phyloP scores from a whole-genome alignment of 2,113 vertebrate genomes.

The Edolisoma coerulescens region DNA sequence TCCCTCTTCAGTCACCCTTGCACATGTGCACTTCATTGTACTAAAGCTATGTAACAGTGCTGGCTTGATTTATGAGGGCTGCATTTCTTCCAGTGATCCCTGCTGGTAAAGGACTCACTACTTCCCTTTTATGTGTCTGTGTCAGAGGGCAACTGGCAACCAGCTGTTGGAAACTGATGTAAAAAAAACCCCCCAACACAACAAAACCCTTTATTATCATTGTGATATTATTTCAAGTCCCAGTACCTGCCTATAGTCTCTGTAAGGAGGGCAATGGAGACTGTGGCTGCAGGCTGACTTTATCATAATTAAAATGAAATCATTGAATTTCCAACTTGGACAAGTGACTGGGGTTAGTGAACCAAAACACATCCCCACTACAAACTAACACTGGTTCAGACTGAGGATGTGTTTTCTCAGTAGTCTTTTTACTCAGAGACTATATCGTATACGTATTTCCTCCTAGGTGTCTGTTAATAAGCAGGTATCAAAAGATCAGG shows the following conservation, averaged over 20 bases:
- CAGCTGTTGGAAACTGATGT: slow-evolving; percentile 83
- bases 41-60: slow-evolving; percentile 70
- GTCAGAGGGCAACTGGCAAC: slow-evolving; percentile 83
- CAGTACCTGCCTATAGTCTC: slow-evolving; percentile 29
- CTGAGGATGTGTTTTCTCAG: background rate
- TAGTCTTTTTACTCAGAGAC: background rate
- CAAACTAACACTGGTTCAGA: background rate
- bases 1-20: slow-evolving; percentile 40
- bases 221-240: slow-evolving; percentile 31
- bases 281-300: background rate
- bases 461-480: background rate
- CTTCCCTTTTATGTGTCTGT: slow-evolving; percentile 86
- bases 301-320: background rate
- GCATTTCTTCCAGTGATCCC: slow-evolving; percentile 79
- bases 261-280: background rate
- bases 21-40: slow-evolving; percentile 74
- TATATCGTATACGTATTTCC: background rate
- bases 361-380: background rate
- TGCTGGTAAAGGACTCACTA: slow-evolving; percentile 77
- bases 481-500: background rate
- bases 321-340: background rate
- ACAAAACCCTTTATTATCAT: slow-evolving; percentile 50
- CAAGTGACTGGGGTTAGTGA: background rate
- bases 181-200: slow-evolving; percentile 22
- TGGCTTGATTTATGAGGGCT: slow-evolving; percentile 83